Conservation (phyloP, 2,113 vertebrate genomes). For the Xiphophorus hellerii region DNA sequence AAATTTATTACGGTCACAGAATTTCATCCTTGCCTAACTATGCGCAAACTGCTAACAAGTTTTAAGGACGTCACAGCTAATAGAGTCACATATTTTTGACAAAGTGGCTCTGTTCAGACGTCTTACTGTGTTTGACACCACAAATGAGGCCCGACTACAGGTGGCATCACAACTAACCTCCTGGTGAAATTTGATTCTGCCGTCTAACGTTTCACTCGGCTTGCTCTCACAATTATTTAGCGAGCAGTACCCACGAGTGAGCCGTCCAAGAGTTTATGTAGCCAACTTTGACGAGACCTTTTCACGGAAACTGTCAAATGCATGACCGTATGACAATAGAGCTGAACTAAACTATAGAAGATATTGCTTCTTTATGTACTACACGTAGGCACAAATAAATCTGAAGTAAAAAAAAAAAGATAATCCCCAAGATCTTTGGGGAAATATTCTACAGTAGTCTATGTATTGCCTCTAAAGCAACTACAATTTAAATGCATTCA, state of each 20-base stretch:
- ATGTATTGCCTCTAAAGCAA: too few species aligned
- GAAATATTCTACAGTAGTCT: too few species aligned
- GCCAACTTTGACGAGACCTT: not conserved
- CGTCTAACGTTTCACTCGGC: slow-evolving; percentile 56
- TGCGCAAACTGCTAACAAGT: not conserved
- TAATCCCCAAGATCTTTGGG: too few species aligned
- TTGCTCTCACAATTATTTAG: slow-evolving; percentile 24
- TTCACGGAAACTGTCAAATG: too few species aligned
- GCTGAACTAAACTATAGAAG: not conserved
- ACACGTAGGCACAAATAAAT: too few species aligned
- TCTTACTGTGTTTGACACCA: slow-evolving; percentile 17
- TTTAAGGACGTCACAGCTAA: not conserved
- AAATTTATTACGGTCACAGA: not conserved
- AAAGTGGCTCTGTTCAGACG: not conserved
- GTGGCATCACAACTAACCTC: slow-evolving; percentile 43
- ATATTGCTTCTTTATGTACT: not conserved
- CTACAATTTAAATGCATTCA: too few species aligned
- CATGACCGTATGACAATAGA: too few species aligned
- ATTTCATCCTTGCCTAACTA: not conserved
- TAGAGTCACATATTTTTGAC: slow-evolving; percentile 5
- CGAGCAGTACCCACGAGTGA: not conserved
- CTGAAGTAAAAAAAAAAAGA: not conserved
- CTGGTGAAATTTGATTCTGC: slow-evolving; percentile 50
- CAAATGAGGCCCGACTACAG: slow-evolving; percentile 19
- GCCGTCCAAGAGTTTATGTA: too few species aligned